Base-by-base conservation (phyloP, 2,113 vertebrate genomes). In the Phoenicopterus ruber region DNA sequence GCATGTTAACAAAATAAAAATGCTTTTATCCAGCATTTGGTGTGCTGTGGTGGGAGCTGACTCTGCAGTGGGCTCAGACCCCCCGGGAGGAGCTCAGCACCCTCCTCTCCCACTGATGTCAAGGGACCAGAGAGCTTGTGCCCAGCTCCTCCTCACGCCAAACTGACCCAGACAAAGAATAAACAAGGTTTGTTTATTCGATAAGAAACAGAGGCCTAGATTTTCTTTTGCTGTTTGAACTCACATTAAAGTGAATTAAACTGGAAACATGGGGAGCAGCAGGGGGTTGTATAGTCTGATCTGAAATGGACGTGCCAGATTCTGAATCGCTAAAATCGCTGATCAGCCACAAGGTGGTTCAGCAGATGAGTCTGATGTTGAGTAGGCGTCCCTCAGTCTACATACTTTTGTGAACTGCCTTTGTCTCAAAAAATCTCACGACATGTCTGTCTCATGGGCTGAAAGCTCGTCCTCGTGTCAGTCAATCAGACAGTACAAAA, bases 361-460 rank as follows among this genome's bases (percentile, higher is more conserved):
- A 72, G 46, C 46, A 87, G 69, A 86, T 70, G 44, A 97, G 40
- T 93, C 61, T 96, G 84, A 69, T 94, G 14, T 6, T 79, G 90
- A 91, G 88, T 90, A 83, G 96, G 87, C 0, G 18, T 93, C 50
- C 44, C 49, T 86, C 63, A 76, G 96, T 93, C 90, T 95, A 85
- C 63, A 67, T 79, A 62, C 8, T 78, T 93, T 77, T 89, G 76
- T 90, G 83, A 88, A 59, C n/a, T 61, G 47, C 65, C 93, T 79
- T 93, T 94, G 8, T 95, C 69, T 94, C 47, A 88, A 70, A 96
- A 90, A 84, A 76, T 81, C 63, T 94, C 7, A 8, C 88, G 86
- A 93, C 19, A 16, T n/a, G n/a, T 55, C 28, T 94, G 50, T 82
- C 21, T 86, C 78, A 90, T 40, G 66, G 59, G 70, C 58, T 93